phyloP scores from a whole-genome alignment of 2,113 vertebrate genomes.

The Campylorhamphus procurvoides region DNA sequence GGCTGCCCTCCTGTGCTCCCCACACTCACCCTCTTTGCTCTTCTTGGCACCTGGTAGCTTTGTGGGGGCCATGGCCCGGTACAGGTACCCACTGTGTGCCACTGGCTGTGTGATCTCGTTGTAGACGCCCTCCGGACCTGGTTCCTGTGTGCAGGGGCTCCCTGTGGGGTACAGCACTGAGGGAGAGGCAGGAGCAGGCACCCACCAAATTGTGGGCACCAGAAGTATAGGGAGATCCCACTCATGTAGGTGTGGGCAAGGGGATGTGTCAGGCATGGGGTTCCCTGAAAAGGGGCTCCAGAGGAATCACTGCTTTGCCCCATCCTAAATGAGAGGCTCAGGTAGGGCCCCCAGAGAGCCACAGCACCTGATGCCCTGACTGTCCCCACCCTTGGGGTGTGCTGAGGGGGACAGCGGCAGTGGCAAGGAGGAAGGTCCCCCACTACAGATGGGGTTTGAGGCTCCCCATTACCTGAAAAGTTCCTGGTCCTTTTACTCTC shows the following conservation, averaged over 20 bases:
- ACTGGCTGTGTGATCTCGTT: conserved; percentile 92
- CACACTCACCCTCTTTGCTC: conserved; percentile 79
- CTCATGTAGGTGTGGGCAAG: neutral
- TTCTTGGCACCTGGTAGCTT: conserved; percentile 80
- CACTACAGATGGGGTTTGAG: neutral
- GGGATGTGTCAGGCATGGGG: neutral
- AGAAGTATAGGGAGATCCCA: neutral
- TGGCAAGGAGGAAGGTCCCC: neutral
- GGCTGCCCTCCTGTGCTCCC: neutral
- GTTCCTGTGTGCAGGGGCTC: rapidly evolving
- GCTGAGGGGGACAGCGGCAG: neutral
- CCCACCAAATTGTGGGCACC: rapidly evolving
- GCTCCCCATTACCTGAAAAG: neutral
- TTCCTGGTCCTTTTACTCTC: neutral
- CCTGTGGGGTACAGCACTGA: neutral
- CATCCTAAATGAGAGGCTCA: neutral
- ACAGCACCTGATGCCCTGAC: rapidly evolving
- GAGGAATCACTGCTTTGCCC: neutral
- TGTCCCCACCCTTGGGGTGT: rapidly evolving
- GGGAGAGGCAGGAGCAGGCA: rapidly evolving
- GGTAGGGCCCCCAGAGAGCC: rapidly evolving
- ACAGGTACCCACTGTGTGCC: conserved; percentile 85
- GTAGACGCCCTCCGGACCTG: conserved; percentile 76
- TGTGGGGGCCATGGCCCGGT: conserved; percentile 75
- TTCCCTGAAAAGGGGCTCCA: neutral